Percentiles rank a stretch among this genome's conserved stretches.
phyloP scores from a whole-genome alignment of 2,888 invertebrate genomes.

The Quadroppia sp. region DNA sequence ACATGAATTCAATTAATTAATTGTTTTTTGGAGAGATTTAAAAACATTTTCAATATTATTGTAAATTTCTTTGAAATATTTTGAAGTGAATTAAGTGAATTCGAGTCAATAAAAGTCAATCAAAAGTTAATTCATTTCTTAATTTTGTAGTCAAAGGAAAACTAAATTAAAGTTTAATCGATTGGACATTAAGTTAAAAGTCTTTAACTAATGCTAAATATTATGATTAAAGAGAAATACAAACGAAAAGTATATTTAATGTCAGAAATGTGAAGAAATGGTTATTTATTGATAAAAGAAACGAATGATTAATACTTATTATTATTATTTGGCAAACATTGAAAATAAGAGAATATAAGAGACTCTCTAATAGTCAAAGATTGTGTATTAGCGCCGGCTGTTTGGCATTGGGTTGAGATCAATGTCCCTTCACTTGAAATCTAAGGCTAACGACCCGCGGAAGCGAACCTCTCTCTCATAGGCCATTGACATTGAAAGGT shows the following conservation, averaged over 20 bases:
- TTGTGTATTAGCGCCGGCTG: no score
- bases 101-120: neutral
- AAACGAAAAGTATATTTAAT: neutral
- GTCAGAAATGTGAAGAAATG: neutral
- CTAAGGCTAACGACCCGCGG: slow-evolving; percentile 31
- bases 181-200: neutral
- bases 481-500: slow-evolving; percentile 32
- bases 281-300: neutral
- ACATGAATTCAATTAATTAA: no score
- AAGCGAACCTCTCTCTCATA: slow-evolving; percentile 35
- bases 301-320: neutral
- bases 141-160: neutral
- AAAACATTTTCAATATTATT: no score
- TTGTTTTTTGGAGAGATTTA: no score
- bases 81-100: neutral
- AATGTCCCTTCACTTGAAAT: slow-evolving; percentile 29
- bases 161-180: neutral
- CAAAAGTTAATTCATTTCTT: neutral
- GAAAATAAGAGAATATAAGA: no score
- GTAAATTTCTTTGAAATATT: no score
- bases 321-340: no score
- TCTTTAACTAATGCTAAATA: neutral
- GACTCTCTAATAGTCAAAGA: no score
- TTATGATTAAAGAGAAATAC: neutral
- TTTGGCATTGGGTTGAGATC: slow-evolving; percentile 3